Evolutionary conservation across 2,888 invertebrate genomes (phyloP), one percentile per base, ranked within the genome.

Genomic region (Stramonita haemastoma): DNA sequence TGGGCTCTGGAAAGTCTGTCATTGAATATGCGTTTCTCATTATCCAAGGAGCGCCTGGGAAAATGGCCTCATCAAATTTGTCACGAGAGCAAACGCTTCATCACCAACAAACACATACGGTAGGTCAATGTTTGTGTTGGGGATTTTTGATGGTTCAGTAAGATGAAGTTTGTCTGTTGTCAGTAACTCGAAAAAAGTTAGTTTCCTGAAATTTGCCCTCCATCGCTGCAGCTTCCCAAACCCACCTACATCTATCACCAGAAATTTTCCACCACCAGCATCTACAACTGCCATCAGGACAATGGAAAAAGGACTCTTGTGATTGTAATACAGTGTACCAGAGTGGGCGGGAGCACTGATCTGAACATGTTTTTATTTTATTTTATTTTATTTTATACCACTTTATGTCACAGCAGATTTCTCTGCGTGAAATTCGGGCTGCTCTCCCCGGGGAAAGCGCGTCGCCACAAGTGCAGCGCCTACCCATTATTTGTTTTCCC

Each of bases 61-160:
- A n/a, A 77, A 77, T 77, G 77, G 77, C 77, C 77, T 77, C 77
- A 77, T 77, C 77, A 70, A 70, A 70, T 70, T 70, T 70, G 70
- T 70, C 70, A 70, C 22, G 70, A 70, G 70, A 70, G 70, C 70
- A 70, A 70, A 70, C 70, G 70, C 70, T 70, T 70, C 70, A 70
- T 70, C 70, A 22, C 70, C 70, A 77, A 77, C 77, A 77, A 77
- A 77, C 77, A 77, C 22, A 70, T 70, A 70, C 70, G 70, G 70
- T 70, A 70, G 70, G 11, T 70, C 70, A 70, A 70, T 70, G 77
- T 77, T 77, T 84, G 84, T 84, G 84, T 84, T 84, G 84, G 84
- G 84, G 84, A 84, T 84, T 84, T 84, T 84, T 46, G 84, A 46
- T 84, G 84, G 84, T 84, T 84, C n/a, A 36, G 83, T 17, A 46